Percentiles rank a stretch among this genome's conserved stretches.
Evolutionary conservation across 2,113 vertebrate species (phyloP).

Genomic region (Mandrillus leucophaeus): DNA sequence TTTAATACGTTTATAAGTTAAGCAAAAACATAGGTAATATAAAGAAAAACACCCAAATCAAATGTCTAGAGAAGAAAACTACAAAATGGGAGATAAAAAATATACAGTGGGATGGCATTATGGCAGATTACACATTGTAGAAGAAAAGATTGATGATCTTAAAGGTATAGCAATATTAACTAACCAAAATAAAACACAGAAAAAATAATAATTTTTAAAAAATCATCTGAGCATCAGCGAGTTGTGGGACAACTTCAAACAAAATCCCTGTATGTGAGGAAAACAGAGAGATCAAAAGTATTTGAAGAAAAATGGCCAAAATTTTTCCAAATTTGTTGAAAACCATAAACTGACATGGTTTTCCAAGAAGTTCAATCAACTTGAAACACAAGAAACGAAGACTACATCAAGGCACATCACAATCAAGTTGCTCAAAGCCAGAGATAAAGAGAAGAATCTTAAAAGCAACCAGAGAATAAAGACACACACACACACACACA

Average conservation of each 20-base stretch:
- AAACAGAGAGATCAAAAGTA: neutral
- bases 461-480: neutral
- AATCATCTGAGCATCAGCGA: neutral
- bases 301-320: neutral
- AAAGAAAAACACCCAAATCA: neutral
- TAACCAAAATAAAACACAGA: neutral
- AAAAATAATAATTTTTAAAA: neutral
- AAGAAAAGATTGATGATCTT: neutral
- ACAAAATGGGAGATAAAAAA: neutral
- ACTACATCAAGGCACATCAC: neutral
- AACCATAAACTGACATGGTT: neutral
- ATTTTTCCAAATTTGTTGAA: neutral
- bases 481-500: neutral
- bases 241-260: neutral
- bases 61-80: neutral
- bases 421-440: neutral
- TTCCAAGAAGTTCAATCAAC: neutral
- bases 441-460: neutral
- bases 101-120: neutral
- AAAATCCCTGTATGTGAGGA: neutral
- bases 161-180: neutral
- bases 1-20: neutral
- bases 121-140: neutral
- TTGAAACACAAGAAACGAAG: neutral
- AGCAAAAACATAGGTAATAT: neutral